Conservation (phyloP, 2,113 vertebrate species). For the Labeo catla region DNA sequence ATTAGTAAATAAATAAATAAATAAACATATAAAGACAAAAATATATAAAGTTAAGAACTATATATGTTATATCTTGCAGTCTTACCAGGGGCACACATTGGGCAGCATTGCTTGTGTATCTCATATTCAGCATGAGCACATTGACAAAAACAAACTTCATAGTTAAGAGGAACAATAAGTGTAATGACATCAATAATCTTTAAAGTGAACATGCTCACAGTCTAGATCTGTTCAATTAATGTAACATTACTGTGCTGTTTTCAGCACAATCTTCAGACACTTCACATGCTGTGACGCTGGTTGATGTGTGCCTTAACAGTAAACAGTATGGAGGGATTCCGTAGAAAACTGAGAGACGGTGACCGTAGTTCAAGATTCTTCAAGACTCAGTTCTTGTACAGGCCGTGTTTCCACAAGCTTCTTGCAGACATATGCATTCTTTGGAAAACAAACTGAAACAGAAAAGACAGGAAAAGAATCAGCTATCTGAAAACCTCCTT, state of each 20-base stretch:
- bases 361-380: neutral
- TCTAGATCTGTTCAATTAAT: neutral
- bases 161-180: slow-evolving; percentile 9
- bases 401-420: neutral
- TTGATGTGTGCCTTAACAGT: neutral
- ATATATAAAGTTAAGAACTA: no score
- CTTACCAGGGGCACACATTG: slow-evolving; percentile 25
- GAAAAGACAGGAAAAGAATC: neutral
- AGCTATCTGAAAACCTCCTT: neutral
- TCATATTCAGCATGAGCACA: neutral
- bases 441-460: slow-evolving; percentile 19
- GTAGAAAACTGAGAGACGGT: neutral
- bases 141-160: neutral
- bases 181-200: neutral
- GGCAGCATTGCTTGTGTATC: slow-evolving; percentile 8
- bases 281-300: neutral
- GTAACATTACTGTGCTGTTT: neutral
- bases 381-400: neutral
- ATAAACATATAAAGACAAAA: no score
- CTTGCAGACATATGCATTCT: neutral
- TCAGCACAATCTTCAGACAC: neutral
- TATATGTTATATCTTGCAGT: no score
- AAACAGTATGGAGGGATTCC: neutral
- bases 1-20: no score
- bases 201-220: neutral